Percentiles rank a stretch among this genome's conserved stretches.
Evolutionary conservation across 2,113 vertebrate genomes (phyloP).

Genomic region (Apteryx owenii): DNA sequence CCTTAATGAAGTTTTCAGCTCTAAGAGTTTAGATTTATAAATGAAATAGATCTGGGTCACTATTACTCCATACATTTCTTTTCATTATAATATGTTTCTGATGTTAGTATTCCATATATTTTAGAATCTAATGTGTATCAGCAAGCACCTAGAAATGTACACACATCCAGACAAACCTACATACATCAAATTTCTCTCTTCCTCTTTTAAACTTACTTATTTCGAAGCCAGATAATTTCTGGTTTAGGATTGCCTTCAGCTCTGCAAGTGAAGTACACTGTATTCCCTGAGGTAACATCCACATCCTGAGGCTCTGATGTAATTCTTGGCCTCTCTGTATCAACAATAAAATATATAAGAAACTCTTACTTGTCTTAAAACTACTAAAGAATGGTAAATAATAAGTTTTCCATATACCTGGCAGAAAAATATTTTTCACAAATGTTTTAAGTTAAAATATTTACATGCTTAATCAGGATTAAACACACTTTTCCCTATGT

Average conservation of each 20-base stretch:
- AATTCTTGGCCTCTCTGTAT: slow-evolving; percentile 93
- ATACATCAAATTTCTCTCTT: neutral
- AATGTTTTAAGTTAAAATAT: neutral
- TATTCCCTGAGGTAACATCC: slow-evolving; percentile 96
- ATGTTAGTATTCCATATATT: neutral
- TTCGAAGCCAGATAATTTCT: slow-evolving; percentile 99
- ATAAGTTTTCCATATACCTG: neutral
- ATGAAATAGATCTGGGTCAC: neutral
- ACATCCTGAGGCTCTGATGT: slow-evolving; percentile 96
- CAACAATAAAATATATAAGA: slow-evolving; percentile 39
- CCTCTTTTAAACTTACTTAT: slow-evolving; percentile 86
- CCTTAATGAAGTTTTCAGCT: neutral
- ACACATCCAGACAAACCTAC: neutral
- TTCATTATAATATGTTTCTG: neutral
- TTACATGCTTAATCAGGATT: neutral
- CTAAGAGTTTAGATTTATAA: neutral
- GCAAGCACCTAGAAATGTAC: neutral
- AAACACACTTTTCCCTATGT: neutral
- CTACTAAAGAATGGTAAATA: neutral
- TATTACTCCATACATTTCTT: neutral
- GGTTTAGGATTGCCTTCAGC: slow-evolving; percentile 99
- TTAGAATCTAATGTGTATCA: neutral
- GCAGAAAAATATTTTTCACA: neutral
- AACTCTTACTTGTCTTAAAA: slow-evolving; percentile 5
- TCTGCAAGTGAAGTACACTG: slow-evolving; percentile 97